phyloP scores from a whole-genome alignment of 1,140 invertebrate species.

The Forficula auricularia region DNA sequence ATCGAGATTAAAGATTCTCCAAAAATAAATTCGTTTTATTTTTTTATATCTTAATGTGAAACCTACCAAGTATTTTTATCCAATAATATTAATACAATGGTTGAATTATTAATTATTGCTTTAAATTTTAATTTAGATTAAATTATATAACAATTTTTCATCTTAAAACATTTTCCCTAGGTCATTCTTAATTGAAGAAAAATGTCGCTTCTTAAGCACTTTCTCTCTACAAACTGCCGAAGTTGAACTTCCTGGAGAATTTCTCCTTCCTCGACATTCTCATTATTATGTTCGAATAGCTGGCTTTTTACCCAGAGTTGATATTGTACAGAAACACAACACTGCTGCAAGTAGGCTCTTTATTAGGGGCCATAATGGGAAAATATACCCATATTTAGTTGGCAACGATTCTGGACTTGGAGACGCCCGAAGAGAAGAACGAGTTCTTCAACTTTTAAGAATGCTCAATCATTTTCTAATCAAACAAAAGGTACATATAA shows the following conservation, averaged over 20 bases:
- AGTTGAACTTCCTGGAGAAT: constrained; percentile 90
- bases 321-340: constrained; percentile 93
- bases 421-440: constrained; percentile 79
- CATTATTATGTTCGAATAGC: constrained; percentile 86
- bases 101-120: too few relatives aligned
- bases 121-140: too few relatives aligned
- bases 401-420: constrained; percentile 86
- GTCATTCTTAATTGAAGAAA: constrained; percentile 89
- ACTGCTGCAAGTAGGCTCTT: constrained; percentile 76
- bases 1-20: too few relatives aligned
- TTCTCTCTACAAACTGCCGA: constrained; percentile 89
- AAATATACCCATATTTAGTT: constrained; percentile 87
- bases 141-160: too few relatives aligned
- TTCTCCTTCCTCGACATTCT: constrained; percentile 71
- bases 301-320: constrained; percentile 86
- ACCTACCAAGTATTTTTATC: too few relatives aligned
- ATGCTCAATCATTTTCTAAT: constrained; percentile 89
- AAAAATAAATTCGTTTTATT: too few relatives aligned
- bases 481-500: constrained; percentile 74
- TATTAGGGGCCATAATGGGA: constrained; percentile 88
- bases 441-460: constrained; percentile 74
- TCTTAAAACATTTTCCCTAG: too few relatives aligned
- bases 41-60: too few relatives aligned
- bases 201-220: constrained; percentile 86
- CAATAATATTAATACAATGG: too few relatives aligned